phyloP scores from a whole-genome alignment of 2,113 vertebrate genomes.

The Scopus umbretta region DNA sequence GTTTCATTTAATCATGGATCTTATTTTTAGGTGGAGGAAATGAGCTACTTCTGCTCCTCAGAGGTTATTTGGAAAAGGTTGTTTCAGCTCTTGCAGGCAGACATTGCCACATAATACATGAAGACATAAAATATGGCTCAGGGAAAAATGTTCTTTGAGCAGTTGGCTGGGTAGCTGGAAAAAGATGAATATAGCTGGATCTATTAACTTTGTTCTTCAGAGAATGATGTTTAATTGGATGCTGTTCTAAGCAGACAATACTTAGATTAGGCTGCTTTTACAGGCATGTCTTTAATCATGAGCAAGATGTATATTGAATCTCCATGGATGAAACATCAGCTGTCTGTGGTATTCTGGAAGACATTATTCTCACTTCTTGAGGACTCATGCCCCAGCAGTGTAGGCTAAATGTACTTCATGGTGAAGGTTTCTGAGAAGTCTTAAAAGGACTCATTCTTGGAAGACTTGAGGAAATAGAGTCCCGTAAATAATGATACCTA shows the following conservation, averaged over 20 bases:
- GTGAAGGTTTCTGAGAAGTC: constrained; percentile 58
- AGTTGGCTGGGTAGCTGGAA: constrained; percentile 57
- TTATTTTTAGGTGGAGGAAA: not conserved
- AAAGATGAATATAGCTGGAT: constrained; percentile 49
- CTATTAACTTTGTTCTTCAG: constrained; percentile 21
- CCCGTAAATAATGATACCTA: constrained; percentile 37
- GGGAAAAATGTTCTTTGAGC: constrained; percentile 32
- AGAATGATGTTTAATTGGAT: constrained; percentile 60
- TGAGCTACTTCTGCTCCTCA: not conserved
- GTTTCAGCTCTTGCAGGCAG: constrained; percentile 30
- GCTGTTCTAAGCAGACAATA: constrained; percentile 40
- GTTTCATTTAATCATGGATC: not conserved
- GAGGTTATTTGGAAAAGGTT: constrained; percentile 28
- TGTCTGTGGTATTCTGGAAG: constrained; percentile 40
- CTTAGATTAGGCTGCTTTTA: constrained; percentile 46
- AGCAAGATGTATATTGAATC: constrained; percentile 33
- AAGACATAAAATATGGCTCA: constrained; percentile 50
- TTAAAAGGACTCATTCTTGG: constrained; percentile 52
- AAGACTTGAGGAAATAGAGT: constrained; percentile 36
- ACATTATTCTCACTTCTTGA: constrained; percentile 20
- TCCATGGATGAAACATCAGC: constrained; percentile 43
- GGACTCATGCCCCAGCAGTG: not conserved
- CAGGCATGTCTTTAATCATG: constrained; percentile 51
- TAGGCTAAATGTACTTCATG: constrained; percentile 15
- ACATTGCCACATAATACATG: constrained; percentile 24